A percentile compares a stretch with the other conserved stretches of the same genome.
Conservation (phyloP, 2,113 vertebrate genomes). For the Rhodinocichla rosea region DNA sequence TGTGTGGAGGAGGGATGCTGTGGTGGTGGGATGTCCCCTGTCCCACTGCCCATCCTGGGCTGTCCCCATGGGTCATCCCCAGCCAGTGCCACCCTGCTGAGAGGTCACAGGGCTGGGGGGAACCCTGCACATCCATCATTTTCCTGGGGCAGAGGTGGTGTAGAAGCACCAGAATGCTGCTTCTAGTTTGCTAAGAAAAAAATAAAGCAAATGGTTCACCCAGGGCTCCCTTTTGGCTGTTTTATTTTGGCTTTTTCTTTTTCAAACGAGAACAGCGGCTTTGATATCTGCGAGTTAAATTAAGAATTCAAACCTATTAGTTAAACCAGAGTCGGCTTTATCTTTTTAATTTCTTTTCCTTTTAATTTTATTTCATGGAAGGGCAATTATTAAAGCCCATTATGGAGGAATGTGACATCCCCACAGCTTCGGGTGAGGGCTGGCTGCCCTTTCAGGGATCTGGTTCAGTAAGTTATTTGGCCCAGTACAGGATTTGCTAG, state of each 20-base stretch:
- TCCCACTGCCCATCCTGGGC: background rate
- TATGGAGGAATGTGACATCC: conserved; percentile 39
- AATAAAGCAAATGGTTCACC: background rate
- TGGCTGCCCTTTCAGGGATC: conserved; percentile 8
- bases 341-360: background rate
- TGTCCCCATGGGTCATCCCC: background rate
- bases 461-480: conserved; percentile 17
- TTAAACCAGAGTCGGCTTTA: background rate
- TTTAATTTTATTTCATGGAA: background rate
- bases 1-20: background rate
- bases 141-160: background rate
- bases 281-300: background rate
- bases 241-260: background rate
- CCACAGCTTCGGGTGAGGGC: background rate
- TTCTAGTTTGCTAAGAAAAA: background rate
- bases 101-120: background rate
- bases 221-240: background rate
- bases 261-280: background rate
- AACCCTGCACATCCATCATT: background rate
- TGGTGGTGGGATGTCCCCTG: background rate
- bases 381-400: background rate
- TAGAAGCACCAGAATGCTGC: background rate
- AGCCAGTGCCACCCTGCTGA: accelerated
- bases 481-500: background rate
- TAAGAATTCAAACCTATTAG: background rate